Evolutionary conservation across 2,797 vertebrate genomes (phyloP).

Genomic region (Sarcoramphus papa): DNA sequence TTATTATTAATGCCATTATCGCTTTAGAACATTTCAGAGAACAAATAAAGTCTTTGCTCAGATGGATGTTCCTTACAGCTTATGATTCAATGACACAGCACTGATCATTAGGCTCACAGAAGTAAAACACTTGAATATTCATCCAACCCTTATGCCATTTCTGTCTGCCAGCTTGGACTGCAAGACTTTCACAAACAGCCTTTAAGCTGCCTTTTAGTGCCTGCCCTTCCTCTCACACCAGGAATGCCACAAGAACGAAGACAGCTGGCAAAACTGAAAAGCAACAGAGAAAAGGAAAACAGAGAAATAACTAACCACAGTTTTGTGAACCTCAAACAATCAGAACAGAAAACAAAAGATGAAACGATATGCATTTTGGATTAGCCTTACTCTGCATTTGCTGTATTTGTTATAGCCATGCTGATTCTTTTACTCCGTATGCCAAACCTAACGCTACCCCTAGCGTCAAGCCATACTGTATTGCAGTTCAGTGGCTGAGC

Average conservation of each 20-base stretch:
- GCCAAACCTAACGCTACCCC: neutral
- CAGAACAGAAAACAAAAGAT: neutral
- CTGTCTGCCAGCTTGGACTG: neutral
- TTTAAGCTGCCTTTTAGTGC: neutral
- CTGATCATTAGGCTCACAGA: neutral
- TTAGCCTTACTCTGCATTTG: neutral
- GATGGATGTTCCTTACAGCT: neutral
- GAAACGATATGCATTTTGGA: neutral
- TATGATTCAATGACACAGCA: neutral
- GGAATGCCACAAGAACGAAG: neutral
- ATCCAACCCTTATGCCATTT: neutral
- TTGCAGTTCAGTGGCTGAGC: neutral
- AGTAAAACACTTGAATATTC: neutral
- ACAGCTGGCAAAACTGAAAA: neutral
- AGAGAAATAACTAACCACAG: neutral
- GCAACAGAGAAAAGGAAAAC: neutral
- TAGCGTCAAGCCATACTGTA: neutral
- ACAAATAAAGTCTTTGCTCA: neutral
- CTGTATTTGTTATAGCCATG: neutral
- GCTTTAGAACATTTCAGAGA: neutral
- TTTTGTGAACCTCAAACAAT: neutral
- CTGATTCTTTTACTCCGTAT: neutral
- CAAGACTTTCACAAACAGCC: neutral
- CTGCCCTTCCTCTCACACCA: neutral
- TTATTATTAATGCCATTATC: neutral